Evolutionary conservation across 37 sponge, comb jelly and placozoan genomes (phyloP).

Genomic region (Axinella damicornis): DNA sequence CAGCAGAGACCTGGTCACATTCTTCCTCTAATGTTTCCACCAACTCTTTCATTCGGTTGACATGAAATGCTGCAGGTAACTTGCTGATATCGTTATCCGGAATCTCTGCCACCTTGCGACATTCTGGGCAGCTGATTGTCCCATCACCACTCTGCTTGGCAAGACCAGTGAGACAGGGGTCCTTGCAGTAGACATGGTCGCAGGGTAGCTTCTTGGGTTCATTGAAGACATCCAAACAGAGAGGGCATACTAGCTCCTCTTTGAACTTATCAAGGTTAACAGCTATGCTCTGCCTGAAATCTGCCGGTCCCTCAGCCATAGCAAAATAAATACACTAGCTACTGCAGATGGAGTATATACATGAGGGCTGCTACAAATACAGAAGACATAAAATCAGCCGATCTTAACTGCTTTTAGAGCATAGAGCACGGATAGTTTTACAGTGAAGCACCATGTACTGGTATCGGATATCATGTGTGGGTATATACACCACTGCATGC

Average conservation of each 20-base stretch:
- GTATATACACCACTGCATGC: too few species aligned
- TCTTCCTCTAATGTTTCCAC: not conserved
- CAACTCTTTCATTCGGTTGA: constrained; percentile 8
- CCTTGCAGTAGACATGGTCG: constrained; percentile 35
- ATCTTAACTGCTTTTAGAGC: too few species aligned
- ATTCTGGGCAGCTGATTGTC: constrained; percentile 11
- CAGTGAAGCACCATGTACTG: too few species aligned
- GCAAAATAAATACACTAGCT: too few species aligned
- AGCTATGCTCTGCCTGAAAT: not conserved
- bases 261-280: not conserved
- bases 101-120: not conserved
- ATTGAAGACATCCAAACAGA: constrained; percentile 19
- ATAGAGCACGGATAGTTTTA: too few species aligned
- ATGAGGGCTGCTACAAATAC: too few species aligned
- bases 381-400: too few species aligned
- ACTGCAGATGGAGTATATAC: too few species aligned
- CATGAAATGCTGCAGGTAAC: not conserved
- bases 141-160: not conserved
- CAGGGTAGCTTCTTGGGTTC: constrained; percentile 46
- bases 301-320: too few species aligned
- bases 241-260: constrained; percentile 12
- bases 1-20: not conserved
- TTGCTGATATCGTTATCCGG: not conserved
- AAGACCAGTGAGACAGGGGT: constrained; percentile 10
- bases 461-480: too few species aligned